A percentile compares a stretch with the other conserved stretches of the same genome.
phyloP scores from a whole-genome alignment of 35 echinoderm and acorn worm genomes.

The Apostichopus californicus region DNA sequence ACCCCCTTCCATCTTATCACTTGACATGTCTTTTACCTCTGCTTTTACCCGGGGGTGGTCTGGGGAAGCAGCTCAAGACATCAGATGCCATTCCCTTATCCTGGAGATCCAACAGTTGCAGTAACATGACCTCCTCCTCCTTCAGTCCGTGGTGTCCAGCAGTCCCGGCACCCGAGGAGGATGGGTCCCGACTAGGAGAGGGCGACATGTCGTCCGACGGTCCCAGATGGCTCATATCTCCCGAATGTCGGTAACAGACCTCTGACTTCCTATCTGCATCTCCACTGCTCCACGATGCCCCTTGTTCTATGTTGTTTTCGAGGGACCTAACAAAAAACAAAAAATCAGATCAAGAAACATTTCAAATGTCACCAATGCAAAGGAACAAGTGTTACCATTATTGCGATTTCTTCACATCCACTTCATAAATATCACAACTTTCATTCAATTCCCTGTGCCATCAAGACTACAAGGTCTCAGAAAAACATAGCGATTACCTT shows the following conservation, averaged over 20 bases:
- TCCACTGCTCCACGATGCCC: slow-evolving; percentile 27
- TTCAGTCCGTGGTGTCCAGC: slow-evolving; percentile 35
- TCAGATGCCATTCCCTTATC: slow-evolving; percentile 48
- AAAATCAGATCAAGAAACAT: background rate
- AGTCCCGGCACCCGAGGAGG: background rate
- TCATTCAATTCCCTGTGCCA: no score
- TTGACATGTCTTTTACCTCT: no score
- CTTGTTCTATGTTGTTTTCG: slow-evolving; percentile 85
- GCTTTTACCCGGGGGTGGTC: background rate
- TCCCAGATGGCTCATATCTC: background rate
- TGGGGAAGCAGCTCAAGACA: slow-evolving; percentile 64
- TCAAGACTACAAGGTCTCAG: no score
- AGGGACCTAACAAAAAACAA: slow-evolving; percentile 54
- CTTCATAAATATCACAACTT: no score
- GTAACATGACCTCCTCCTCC: slow-evolving; percentile 82
- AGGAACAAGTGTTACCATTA: no score
- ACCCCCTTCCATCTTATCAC: no score
- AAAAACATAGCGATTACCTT: no score
- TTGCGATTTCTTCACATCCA: no score
- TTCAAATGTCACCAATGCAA: no score
- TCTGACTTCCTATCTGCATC: slow-evolving; percentile 41
- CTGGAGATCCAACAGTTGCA: slow-evolving; percentile 70
- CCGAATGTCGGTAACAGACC: background rate
- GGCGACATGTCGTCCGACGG: slow-evolving; percentile 23
- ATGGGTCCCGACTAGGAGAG: slow-evolving; percentile 3